Evolutionary conservation across 2,888 invertebrate genomes (phyloP).

Genomic region (Cremastobaeus sp.): DNA sequence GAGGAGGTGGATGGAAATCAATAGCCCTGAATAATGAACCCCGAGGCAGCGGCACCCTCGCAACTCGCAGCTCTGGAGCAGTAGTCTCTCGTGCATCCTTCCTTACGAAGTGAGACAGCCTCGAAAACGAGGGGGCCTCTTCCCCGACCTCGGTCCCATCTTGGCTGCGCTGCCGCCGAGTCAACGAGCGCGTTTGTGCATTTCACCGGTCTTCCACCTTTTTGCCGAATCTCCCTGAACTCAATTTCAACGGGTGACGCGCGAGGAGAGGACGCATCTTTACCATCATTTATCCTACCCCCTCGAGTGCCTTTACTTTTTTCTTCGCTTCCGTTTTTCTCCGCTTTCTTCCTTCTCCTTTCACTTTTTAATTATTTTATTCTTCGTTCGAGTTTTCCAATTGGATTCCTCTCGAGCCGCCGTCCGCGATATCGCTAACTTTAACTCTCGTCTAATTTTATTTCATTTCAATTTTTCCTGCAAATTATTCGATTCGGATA

Average conservation of each 20-base stretch:
- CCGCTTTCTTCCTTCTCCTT: background rate
- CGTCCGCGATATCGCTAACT: slow-evolving; percentile 35
- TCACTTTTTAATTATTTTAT: background rate
- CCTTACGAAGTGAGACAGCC: slow-evolving; percentile 49
- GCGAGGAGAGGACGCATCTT: slow-evolving; percentile 46
- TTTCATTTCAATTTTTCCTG: slow-evolving; percentile 46
- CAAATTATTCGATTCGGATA: slow-evolving; percentile 38
- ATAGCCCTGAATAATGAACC: slow-evolving; percentile 78
- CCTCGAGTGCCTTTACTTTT: slow-evolving; percentile 26
- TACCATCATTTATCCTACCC: slow-evolving; percentile 49
- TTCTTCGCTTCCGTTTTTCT: slow-evolving; percentile 1
- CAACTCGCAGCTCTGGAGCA: slow-evolving; percentile 72
- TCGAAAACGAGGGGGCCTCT: slow-evolving; percentile 37
- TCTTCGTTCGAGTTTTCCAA: slow-evolving; percentile 22
- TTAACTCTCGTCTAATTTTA: slow-evolving; percentile 44
- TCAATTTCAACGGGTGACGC: slow-evolving; percentile 57
- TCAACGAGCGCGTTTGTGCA: slow-evolving; percentile 55
- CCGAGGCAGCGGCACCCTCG: slow-evolving; percentile 58
- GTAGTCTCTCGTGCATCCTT: slow-evolving; percentile 71
- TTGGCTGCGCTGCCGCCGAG: slow-evolving; percentile 21
- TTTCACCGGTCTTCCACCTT: slow-evolving; percentile 53
- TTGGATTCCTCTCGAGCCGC: slow-evolving; percentile 15
- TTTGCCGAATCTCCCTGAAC: slow-evolving; percentile 56
- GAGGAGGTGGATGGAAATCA: slow-evolving; percentile 77
- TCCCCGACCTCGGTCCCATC: slow-evolving; percentile 13